phyloP scores from a whole-genome alignment of 2,888 invertebrate species.

The Incurvaria masculella region DNA sequence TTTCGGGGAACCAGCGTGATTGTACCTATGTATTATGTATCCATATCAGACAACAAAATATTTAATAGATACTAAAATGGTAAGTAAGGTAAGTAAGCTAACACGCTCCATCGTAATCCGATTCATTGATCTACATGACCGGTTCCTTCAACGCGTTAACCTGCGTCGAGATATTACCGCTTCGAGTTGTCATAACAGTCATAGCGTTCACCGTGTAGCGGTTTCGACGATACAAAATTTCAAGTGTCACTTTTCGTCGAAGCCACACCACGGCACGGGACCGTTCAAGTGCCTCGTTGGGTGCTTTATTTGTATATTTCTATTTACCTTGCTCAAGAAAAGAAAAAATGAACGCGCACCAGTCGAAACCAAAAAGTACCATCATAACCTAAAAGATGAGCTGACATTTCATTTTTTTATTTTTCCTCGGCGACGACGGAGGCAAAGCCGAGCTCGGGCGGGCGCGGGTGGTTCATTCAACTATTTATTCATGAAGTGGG shows the following conservation, averaged over 20 bases:
- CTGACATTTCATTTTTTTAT: background rate
- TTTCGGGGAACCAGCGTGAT: no score
- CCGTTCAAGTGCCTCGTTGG: background rate
- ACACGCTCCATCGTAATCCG: no score
- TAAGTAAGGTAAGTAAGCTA: no score
- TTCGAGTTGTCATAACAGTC: background rate
- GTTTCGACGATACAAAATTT: background rate
- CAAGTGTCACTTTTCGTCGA: background rate
- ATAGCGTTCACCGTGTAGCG: background rate
- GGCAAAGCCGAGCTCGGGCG: conserved; percentile 20
- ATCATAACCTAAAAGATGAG: background rate
- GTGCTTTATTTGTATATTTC: background rate
- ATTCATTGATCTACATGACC: no score
- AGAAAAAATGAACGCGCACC: background rate
- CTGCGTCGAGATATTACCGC: background rate
- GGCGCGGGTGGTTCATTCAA: conserved; percentile 5
- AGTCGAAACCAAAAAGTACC: background rate
- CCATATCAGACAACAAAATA: no score
- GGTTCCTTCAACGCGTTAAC: background rate
- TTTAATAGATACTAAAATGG: no score
- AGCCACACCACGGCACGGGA: background rate
- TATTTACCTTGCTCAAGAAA: background rate
- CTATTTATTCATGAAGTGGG: conserved; percentile 36
- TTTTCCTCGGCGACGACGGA: background rate
- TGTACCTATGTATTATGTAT: no score